Percentiles rank a stretch among this genome's conserved stretches.
phyloP scores from a whole-genome alignment of 2,888 invertebrate species.

The Melipona beecheii region DNA sequence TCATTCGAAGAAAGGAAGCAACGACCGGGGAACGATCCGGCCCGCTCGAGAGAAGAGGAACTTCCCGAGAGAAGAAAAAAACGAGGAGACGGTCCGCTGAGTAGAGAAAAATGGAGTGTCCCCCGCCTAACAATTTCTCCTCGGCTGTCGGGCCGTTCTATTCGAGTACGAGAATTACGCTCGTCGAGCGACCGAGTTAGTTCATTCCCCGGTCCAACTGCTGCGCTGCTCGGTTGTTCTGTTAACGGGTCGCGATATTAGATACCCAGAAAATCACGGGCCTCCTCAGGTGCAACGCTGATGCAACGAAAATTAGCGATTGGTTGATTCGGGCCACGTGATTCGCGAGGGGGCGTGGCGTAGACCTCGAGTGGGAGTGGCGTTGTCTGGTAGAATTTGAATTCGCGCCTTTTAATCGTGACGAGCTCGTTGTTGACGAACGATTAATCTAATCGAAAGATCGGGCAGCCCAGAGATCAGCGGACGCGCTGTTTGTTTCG shows the following conservation, averaged over 20 bases:
- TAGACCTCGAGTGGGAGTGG: too few species aligned
- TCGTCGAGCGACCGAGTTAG: not conserved
- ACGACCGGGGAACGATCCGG: not conserved
- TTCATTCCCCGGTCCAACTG: not conserved
- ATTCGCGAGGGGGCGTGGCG: too few species aligned
- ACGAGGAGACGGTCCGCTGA: constrained; percentile 1
- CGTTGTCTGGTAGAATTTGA: too few species aligned
- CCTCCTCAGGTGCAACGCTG: too few species aligned
- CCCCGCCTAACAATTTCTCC: not conserved
- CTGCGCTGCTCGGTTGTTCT: not conserved
- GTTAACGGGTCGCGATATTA: not conserved
- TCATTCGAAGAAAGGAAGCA: constrained; percentile 39
- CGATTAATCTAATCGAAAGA: too few species aligned
- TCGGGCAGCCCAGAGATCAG: not conserved
- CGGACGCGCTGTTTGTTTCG: not conserved
- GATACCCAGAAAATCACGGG: too few species aligned
- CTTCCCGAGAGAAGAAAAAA: not conserved
- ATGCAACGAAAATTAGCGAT: too few species aligned
- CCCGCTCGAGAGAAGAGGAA: not conserved
- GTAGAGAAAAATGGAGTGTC: constrained; percentile 22
- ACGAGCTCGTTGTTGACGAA: too few species aligned
- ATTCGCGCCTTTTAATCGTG: too few species aligned
- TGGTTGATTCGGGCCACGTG: too few species aligned
- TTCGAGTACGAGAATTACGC: not conserved
- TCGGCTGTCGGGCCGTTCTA: not conserved